Evolutionary conservation across 2,888 invertebrate genomes (phyloP).

Genomic region (Ectemnius lituratus): DNA sequence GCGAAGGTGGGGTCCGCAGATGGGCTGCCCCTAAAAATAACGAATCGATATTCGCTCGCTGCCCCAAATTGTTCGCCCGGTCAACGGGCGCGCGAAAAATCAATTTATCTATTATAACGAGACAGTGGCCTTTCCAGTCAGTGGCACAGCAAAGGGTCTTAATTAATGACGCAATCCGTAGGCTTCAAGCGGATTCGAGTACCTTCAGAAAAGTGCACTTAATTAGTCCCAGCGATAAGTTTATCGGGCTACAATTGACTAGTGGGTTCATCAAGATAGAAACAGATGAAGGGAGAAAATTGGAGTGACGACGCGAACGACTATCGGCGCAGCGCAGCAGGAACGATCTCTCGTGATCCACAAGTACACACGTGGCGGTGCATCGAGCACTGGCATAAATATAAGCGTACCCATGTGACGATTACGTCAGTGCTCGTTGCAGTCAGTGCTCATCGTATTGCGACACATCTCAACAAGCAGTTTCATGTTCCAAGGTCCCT

Average conservation of each 20-base stretch:
- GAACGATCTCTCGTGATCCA: constrained; percentile 26
- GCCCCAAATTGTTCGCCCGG: constrained; percentile 64
- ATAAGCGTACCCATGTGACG: constrained; percentile 44
- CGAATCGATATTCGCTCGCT: constrained; percentile 71
- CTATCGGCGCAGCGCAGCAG: background rate
- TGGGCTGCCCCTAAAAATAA: constrained; percentile 72
- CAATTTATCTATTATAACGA: constrained; percentile 49
- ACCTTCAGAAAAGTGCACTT: background rate
- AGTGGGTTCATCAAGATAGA: background rate
- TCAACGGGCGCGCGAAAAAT: constrained; percentile 57
- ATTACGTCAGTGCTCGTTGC: constrained; percentile 61
- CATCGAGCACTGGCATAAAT: constrained; percentile 27
- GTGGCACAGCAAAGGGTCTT: background rate
- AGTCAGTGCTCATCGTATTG: constrained; percentile 59
- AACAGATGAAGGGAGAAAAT: background rate
- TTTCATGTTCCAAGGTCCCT: constrained; percentile 60
- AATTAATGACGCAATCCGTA: background rate
- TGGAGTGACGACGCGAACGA: background rate
- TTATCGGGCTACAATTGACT: background rate
- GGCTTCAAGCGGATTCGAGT: too few relatives aligned
- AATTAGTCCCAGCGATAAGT: background rate
- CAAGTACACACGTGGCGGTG: constrained; percentile 18
- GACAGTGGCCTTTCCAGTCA: constrained; percentile 9
- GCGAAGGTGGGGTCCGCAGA: constrained; percentile 62
- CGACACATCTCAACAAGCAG: constrained; percentile 52